These are phyloP conservation scores for Denticeps clupeoides DNA, from an alignment of 2,797 vertebrate species.

Conservation along the genomic window DNA sequence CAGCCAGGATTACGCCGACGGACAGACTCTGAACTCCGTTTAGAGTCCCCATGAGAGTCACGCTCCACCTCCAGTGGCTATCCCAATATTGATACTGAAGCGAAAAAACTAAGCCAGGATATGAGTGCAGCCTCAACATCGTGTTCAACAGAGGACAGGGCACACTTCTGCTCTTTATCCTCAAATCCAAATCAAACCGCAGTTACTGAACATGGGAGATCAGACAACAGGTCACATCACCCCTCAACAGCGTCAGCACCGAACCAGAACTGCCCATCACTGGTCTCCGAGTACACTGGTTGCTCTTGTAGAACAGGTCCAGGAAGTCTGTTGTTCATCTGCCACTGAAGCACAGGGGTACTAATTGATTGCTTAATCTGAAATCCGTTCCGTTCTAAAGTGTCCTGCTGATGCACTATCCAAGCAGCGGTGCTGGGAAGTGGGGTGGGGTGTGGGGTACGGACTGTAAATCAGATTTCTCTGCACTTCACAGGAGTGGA, in stretches of 20 bases:
- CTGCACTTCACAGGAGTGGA: background rate
- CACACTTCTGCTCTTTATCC: background rate
- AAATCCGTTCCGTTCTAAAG: constrained; percentile 6
- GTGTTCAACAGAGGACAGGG: constrained; percentile 13
- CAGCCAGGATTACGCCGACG: too few species aligned
- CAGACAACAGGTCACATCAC: too few species aligned
- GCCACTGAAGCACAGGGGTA: background rate
- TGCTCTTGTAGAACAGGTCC: background rate
- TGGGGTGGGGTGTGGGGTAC: constrained; percentile 2
- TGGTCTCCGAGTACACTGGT: background rate
- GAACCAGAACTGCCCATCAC: too few species aligned
- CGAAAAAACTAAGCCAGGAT: constrained; percentile 22
- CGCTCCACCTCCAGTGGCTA: constrained; percentile 23
- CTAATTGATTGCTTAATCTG: constrained; percentile 16
- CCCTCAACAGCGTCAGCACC: background rate
- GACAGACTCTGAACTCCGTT: constrained; percentile 2
- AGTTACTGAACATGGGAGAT: background rate
- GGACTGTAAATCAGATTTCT: constrained; percentile 17
- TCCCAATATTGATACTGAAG: constrained; percentile 26
- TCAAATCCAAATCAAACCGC: too few species aligned
- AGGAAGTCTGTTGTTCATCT: constrained; percentile 5
- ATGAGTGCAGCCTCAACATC: constrained; percentile 15
- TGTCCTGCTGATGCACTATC: constrained; percentile 5
- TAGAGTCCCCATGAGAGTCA: constrained; percentile 14
- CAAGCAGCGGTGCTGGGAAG: too few species aligned